Conservation (phyloP, 2,888 invertebrate species). For the Eilema sororculum region DNA sequence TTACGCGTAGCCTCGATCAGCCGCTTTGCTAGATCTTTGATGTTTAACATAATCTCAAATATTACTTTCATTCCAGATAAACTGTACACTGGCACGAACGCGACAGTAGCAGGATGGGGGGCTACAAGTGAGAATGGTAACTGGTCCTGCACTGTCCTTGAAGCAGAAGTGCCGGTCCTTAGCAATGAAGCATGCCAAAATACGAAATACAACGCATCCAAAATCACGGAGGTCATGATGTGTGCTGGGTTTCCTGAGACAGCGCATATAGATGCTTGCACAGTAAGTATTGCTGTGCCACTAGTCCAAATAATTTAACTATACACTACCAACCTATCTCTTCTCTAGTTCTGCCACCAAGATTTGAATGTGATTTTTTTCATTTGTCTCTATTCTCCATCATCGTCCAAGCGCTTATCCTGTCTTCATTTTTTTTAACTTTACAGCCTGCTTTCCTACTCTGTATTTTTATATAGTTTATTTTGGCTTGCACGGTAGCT, state of each 20-base stretch:
- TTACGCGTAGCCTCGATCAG: too few species aligned
- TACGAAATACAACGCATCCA: constrained; percentile 93
- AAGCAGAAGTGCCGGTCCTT: constrained; percentile 91
- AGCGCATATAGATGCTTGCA: constrained; percentile 93
- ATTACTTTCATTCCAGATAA: constrained; percentile 79
- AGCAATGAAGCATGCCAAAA: constrained; percentile 90
- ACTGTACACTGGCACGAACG: constrained; percentile 89
- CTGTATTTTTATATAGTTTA: too few species aligned
- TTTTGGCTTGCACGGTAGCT: too few species aligned
- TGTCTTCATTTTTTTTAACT: too few species aligned
- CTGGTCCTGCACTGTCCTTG: constrained; percentile 93
- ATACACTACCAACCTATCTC: too few species aligned
- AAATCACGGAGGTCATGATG: constrained; percentile 96
- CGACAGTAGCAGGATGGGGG: constrained; percentile 95
- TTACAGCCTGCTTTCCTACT: too few species aligned
- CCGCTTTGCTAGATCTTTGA: too few species aligned
- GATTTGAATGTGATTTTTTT: too few species aligned
- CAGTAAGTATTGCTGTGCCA: constrained; percentile 83
- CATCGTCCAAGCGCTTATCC: too few species aligned
- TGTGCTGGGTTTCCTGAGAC: constrained; percentile 92
- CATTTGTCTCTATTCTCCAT: too few species aligned
- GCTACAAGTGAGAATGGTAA: constrained; percentile 94
- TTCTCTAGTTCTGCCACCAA: too few species aligned
- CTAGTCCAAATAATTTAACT: neutral
- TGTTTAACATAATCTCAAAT: neutral